A percentile compares a stretch with the other conserved stretches of the same genome.
These are phyloP conservation scores for Parus major DNA, from an alignment of 2,113 vertebrate genomes.

Conservation along the genomic window DNA sequence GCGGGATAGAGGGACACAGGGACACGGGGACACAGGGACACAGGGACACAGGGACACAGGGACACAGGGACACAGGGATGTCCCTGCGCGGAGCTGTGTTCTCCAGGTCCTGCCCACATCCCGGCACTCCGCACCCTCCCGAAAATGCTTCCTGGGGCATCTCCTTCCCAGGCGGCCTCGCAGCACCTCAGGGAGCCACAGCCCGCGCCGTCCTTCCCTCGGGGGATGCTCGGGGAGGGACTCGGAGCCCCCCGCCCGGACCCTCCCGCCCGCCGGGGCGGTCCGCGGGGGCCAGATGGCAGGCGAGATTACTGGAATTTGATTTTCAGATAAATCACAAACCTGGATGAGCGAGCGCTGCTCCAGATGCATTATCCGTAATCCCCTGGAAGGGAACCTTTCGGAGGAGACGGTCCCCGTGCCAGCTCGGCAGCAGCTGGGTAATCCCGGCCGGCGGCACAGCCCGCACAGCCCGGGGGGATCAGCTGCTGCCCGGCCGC, in stretches of 20 bases:
- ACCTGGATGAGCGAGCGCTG: conserved; percentile 51
- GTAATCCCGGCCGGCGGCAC: conserved; percentile 6
- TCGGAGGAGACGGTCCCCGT: neutral
- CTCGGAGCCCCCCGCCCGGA: neutral
- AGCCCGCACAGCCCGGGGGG: neutral
- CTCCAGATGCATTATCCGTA: conserved; percentile 63
- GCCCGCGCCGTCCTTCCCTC: neutral
- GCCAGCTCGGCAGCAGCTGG: conserved; percentile 41
- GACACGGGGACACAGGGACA: neutral
- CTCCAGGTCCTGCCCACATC: fast-evolving
- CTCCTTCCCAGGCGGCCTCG: neutral
- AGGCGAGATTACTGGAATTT: conserved; percentile 67
- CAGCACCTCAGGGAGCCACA: fast-evolving
- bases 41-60: neutral
- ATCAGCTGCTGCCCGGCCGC: neutral
- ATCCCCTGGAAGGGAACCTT: conserved; percentile 66
- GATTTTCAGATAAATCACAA: conserved; percentile 67
- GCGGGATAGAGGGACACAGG: neutral
- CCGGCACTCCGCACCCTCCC: neutral
- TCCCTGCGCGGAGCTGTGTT: neutral
- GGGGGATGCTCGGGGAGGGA: neutral
- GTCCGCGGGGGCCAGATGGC: conserved; percentile 68
- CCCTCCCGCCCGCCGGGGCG: neutral
- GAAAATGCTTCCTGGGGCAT: neutral
- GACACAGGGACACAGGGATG: too few species aligned